A percentile compares a stretch with the other conserved stretches of the same genome.
These are phyloP conservation scores for Geothlypis trichas DNA, from an alignment of 2,113 vertebrate genomes.

Conservation along the genomic window DNA sequence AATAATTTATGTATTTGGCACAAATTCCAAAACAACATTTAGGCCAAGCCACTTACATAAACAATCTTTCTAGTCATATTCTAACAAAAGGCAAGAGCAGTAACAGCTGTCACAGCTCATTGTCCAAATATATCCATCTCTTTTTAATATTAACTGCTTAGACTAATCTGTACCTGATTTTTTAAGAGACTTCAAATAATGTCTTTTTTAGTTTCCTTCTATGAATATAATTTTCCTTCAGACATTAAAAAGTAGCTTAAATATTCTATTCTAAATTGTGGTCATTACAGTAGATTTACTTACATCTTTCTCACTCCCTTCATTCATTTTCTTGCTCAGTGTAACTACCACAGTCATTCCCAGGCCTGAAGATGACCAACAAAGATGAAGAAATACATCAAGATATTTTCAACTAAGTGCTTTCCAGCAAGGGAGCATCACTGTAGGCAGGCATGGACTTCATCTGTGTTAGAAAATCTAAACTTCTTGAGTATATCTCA, in stretches of 20 bases:
- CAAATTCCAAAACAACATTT: neutral
- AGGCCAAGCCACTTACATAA: conserved; percentile 22
- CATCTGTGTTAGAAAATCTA: neutral
- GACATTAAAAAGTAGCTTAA: neutral
- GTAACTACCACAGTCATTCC: neutral
- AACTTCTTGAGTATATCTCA: neutral
- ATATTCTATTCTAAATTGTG: neutral
- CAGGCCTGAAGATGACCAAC: neutral
- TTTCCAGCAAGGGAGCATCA: neutral
- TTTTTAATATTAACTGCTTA: neutral
- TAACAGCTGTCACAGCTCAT: neutral
- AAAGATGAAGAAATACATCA: neutral
- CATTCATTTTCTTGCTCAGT: neutral
- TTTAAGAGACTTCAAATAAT: neutral
- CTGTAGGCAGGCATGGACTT: neutral
- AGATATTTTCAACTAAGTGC: neutral
- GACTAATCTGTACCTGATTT: neutral
- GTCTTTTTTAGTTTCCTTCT: neutral
- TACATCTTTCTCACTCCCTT: neutral
- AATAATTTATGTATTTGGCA: conserved; percentile 26
- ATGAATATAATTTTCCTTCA: neutral
- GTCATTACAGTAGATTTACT: neutral
- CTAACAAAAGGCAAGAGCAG: conserved; percentile 8
- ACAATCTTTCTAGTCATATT: neutral
- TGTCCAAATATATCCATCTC: neutral